A percentile compares a stretch with the other conserved stretches of the same genome.
phyloP scores from a whole-genome alignment of 2,113 vertebrate species.

The Dipodomys spectabilis region DNA sequence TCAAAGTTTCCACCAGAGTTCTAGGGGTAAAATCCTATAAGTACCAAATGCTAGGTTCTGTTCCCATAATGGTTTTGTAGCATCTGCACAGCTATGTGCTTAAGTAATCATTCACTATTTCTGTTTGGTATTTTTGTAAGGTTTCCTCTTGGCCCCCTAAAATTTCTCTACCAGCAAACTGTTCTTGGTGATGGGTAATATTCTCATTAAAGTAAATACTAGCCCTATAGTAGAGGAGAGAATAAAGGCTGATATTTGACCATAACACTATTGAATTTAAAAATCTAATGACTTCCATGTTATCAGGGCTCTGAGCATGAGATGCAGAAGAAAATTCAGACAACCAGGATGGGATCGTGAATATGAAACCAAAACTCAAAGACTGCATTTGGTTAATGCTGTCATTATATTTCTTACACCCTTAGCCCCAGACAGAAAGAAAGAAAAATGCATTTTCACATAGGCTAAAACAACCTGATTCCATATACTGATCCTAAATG shows the following conservation, averaged over 20 bases:
- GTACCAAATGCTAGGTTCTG: background rate
- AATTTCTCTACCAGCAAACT: background rate
- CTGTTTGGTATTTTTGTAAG: background rate
- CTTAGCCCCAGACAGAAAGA: background rate
- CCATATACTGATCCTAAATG: background rate
- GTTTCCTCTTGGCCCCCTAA: background rate
- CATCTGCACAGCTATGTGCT: background rate
- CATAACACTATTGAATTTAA: background rate
- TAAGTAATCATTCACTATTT: background rate
- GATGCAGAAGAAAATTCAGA: background rate
- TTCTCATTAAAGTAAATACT: background rate
- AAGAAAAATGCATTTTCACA: background rate
- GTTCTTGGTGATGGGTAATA: background rate
- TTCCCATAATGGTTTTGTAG: background rate
- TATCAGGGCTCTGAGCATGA: background rate
- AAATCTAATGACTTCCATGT: background rate
- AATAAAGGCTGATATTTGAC: background rate
- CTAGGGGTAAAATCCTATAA: background rate
- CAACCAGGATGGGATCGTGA: background rate
- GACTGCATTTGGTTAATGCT: background rate
- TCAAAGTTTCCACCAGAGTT: background rate
- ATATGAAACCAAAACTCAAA: background rate
- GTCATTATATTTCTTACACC: background rate
- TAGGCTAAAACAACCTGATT: background rate
- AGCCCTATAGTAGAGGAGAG: background rate